These are phyloP conservation scores for Aphidoletes aphidimyza DNA, from an alignment of 2,888 invertebrate species.

Conservation along the genomic window DNA sequence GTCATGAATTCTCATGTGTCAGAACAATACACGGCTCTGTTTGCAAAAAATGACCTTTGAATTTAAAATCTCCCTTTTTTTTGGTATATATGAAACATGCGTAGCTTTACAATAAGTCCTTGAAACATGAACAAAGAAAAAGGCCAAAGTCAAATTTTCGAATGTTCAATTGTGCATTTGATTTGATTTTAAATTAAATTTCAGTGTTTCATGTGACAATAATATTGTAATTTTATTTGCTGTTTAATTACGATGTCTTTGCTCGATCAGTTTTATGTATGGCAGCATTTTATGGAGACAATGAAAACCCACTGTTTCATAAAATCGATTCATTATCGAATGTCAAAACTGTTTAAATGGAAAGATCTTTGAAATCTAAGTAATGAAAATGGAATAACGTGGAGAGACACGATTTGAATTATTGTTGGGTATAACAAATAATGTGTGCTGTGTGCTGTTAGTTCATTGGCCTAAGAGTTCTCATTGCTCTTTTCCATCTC, in stretches of 20 bases:
- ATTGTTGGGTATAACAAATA: too few species aligned
- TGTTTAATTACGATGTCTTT: too few species aligned
- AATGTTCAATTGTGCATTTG: too few species aligned
- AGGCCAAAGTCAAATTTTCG: not conserved
- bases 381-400: not conserved
- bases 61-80: not conserved
- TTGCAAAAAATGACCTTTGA: not conserved
- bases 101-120: not conserved
- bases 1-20: not conserved
- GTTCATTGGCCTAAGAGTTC: conserved; percentile 29
- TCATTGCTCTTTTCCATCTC: not conserved
- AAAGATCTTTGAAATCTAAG: not conserved
- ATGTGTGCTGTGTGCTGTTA: not conserved
- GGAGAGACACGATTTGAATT: too few species aligned
- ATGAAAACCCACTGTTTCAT: too few species aligned
- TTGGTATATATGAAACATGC: not conserved
- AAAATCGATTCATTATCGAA: too few species aligned
- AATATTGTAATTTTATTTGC: too few species aligned
- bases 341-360: too few species aligned
- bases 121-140: not conserved
- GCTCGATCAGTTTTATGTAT: too few species aligned
- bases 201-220: too few species aligned
- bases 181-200: too few species aligned
- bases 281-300: too few species aligned
- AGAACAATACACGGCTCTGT: not conserved